Evolutionary conservation across 2,888 invertebrate genomes (phyloP).

Genomic region (Zelleria hepariella): DNA sequence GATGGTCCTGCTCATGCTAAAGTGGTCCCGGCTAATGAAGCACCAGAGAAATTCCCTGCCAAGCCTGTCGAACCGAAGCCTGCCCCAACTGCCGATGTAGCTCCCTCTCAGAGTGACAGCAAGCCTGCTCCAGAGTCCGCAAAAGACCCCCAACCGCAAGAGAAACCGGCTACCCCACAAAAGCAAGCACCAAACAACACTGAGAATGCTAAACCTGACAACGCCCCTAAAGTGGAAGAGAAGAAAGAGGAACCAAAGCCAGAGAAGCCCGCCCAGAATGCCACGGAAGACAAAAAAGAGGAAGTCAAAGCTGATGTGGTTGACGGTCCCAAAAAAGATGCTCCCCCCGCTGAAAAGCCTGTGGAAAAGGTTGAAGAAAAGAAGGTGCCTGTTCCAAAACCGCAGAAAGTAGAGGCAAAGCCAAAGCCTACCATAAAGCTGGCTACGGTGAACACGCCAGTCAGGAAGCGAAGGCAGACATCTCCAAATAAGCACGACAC

Average conservation of each 20-base stretch:
- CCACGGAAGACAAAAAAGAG: constrained; percentile 4
- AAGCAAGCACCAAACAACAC: constrained; percentile 22
- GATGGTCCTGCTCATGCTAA: constrained; percentile 47
- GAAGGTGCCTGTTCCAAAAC: constrained; percentile 26
- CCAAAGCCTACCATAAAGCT: constrained; percentile 66
- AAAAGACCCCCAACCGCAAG: constrained; percentile 44
- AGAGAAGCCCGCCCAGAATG: constrained; percentile 4
- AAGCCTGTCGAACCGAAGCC: constrained; percentile 54
- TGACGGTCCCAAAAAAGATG: constrained; percentile 1
- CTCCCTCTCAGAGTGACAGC: constrained; percentile 51
- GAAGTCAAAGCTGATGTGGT: constrained; percentile 23
- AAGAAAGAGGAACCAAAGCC: constrained; percentile 9
- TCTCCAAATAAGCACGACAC: constrained; percentile 53
- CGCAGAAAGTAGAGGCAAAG: constrained; percentile 39
- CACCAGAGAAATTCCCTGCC: constrained; percentile 21
- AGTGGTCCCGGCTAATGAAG: constrained; percentile 51
- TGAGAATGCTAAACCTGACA: constrained; percentile 37
- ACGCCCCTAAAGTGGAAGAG: constrained; percentile 29
- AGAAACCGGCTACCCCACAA: constrained; percentile 32
- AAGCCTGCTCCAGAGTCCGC: constrained; percentile 56
- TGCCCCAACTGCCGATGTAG: constrained; percentile 49
- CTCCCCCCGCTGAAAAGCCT: constrained; percentile 30
- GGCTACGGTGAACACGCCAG: constrained; percentile 70
- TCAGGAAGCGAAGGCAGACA: constrained; percentile 68
- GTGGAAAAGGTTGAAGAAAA: constrained; percentile 31